These are phyloP conservation scores for Nothobranchius furzeri DNA, from an alignment of 2,113 vertebrate species.

Conservation along the genomic window DNA sequence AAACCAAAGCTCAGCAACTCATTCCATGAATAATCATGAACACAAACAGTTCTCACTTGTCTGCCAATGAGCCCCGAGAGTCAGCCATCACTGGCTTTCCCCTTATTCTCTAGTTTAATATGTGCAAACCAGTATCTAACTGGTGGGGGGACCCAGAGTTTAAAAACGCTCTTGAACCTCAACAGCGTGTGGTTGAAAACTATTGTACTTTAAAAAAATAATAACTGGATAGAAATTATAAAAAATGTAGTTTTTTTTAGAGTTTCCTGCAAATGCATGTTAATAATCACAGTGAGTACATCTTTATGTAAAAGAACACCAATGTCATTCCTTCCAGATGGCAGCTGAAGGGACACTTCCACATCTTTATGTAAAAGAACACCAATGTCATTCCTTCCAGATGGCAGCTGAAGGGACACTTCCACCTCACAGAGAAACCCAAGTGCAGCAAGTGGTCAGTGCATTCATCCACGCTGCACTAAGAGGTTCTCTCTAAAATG, in stretches of 20 bases:
- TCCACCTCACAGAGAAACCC: constrained; percentile 52
- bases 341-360: no score
- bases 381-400: constrained; percentile 26
- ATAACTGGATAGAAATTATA: constrained; percentile 21
- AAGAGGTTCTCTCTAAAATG: constrained; percentile 20
- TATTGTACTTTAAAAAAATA: constrained; percentile 35
- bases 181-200: constrained; percentile 39
- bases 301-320: constrained; percentile 57
- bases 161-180: constrained; percentile 25
- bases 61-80: constrained; percentile 40
- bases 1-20: constrained; percentile 13
- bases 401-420: constrained; percentile 31
- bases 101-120: constrained; percentile 26
- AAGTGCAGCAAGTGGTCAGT: constrained; percentile 33
- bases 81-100: constrained; percentile 5
- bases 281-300: constrained; percentile 79
- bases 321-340: constrained; percentile 9
- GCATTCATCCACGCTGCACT: constrained; percentile 32
- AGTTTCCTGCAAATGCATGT: constrained; percentile 70
- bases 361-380: constrained; percentile 57
- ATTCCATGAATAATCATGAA: constrained; percentile 44
- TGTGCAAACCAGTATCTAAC: constrained; percentile 40
- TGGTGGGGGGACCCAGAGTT: background rate
- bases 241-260: constrained; percentile 23
- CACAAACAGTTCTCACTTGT: constrained; percentile 46